Conservation (phyloP, 2,797 vertebrate genomes). For the Bovichtus variegatus region DNA sequence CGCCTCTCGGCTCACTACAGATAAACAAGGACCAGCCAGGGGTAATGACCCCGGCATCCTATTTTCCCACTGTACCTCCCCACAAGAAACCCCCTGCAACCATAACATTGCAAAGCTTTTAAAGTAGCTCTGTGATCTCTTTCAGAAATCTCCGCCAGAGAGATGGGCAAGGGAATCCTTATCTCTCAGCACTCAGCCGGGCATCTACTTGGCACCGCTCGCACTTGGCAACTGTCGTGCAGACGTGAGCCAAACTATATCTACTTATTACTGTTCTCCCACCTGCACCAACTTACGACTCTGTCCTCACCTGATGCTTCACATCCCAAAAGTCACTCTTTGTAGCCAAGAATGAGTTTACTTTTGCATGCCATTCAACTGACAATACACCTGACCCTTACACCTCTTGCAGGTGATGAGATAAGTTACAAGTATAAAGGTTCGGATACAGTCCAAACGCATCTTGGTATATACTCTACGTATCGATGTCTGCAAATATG, state of each 20-base stretch:
- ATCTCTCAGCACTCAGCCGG: not conserved
- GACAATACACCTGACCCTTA: not conserved
- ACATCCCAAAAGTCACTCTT: not conserved
- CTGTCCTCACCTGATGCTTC: not conserved
- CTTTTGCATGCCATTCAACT: not conserved
- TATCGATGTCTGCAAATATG: not conserved
- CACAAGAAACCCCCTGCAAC: not conserved
- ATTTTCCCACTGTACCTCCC: not conserved
- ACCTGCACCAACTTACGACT: not conserved
- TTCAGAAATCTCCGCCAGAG: not conserved
- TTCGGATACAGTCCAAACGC: not conserved
- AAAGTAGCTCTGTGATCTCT: constrained; percentile 2
- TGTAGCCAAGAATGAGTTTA: not conserved
- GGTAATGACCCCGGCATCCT: not conserved
- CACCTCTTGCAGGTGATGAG: not conserved
- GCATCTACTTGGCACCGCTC: not conserved
- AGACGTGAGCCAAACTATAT: not conserved
- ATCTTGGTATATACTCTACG: not conserved
- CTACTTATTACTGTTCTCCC: not conserved
- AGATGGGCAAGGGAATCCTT: not conserved
- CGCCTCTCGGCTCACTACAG: not conserved
- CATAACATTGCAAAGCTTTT: not conserved
- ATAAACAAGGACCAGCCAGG: not conserved
- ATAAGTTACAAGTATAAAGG: not conserved
- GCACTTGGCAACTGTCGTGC: not conserved